phyloP scores from a whole-genome alignment of 2,888 invertebrate species.

The Muschampia plurimacula region DNA sequence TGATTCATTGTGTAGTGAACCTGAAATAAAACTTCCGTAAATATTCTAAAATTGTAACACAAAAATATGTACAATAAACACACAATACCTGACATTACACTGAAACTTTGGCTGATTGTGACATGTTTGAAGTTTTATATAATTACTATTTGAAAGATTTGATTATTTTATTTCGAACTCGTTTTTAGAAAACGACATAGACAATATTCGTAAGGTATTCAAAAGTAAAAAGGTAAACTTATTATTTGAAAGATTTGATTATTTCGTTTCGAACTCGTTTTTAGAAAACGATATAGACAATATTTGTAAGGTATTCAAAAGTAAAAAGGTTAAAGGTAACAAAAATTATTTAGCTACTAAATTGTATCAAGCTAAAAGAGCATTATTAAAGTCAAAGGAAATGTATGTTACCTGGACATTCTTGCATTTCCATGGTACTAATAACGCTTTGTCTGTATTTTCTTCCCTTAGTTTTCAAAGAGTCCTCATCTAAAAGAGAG shows the following conservation, averaged over 20 bases:
- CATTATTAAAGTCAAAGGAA: slow-evolving; percentile 42
- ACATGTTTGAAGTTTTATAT: slow-evolving; percentile 53
- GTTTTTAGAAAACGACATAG: background rate
- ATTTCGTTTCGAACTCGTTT: background rate
- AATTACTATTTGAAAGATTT: background rate
- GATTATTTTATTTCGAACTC: background rate
- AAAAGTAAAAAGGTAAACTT: background rate
- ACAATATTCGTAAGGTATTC: too few species aligned
- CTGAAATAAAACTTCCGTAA: slow-evolving; percentile 51
- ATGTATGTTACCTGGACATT: slow-evolving; percentile 59
- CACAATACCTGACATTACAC: slow-evolving; percentile 82
- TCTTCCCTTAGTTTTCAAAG: slow-evolving; percentile 75
- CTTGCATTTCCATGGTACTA: slow-evolving; percentile 82
- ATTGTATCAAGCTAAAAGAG: too few species aligned
- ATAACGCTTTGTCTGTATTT: slow-evolving; percentile 85
- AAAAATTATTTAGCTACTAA: too few species aligned
- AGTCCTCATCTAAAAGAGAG: slow-evolving; percentile 72
- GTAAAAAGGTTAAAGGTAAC: background rate
- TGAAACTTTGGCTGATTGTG: slow-evolving; percentile 80
- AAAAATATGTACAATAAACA: slow-evolving; percentile 45
- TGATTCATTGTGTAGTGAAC: slow-evolving; percentile 80
- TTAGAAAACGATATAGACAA: background rate
- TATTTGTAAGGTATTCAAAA: background rate
- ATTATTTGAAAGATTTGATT: background rate
- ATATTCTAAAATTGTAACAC: background rate